These are phyloP conservation scores for Physocephala rufipes DNA, from an alignment of 2,888 invertebrate genomes.

Conservation along the genomic window DNA sequence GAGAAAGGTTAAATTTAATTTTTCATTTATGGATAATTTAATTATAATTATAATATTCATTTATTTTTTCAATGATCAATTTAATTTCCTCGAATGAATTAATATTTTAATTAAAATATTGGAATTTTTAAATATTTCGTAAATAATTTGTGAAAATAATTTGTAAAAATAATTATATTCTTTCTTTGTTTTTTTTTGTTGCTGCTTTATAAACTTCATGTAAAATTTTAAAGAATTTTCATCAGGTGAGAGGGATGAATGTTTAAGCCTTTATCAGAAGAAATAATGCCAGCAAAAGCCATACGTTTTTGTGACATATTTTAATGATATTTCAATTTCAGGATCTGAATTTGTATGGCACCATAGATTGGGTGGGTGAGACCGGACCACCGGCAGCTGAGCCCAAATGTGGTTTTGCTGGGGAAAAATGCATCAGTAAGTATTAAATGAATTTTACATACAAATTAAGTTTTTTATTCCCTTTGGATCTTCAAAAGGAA, in stretches of 20 bases:
- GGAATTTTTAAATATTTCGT: neutral
- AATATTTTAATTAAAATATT: too few species aligned
- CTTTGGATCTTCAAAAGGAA: neutral
- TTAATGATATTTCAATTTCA: conserved; percentile 60
- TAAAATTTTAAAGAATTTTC: conserved; percentile 40
- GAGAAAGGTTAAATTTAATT: too few species aligned
- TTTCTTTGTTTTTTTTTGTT: conserved; percentile 4
- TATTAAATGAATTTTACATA: conserved; percentile 50
- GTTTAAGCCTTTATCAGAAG: conserved; percentile 12
- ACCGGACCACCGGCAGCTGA: conserved; percentile 80
- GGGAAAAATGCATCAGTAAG: conserved; percentile 91
- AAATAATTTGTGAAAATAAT: too few species aligned
- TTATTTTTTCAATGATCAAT: neutral
- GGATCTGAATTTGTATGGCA: conserved; percentile 78
- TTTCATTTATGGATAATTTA: too few species aligned
- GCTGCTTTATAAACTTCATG: conserved; percentile 29
- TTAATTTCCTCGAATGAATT: neutral
- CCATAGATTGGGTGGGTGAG: conserved; percentile 81
- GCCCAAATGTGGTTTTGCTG: conserved; percentile 89
- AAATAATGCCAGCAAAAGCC: conserved; percentile 12
- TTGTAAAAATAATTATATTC: neutral
- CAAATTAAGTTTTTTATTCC: neutral
- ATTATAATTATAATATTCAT: too few species aligned
- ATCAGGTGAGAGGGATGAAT: conserved; percentile 42
- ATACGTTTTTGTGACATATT: conserved; percentile 10